phyloP scores from a whole-genome alignment of 1,140 invertebrate genomes.

The Fopius arisanus region DNA sequence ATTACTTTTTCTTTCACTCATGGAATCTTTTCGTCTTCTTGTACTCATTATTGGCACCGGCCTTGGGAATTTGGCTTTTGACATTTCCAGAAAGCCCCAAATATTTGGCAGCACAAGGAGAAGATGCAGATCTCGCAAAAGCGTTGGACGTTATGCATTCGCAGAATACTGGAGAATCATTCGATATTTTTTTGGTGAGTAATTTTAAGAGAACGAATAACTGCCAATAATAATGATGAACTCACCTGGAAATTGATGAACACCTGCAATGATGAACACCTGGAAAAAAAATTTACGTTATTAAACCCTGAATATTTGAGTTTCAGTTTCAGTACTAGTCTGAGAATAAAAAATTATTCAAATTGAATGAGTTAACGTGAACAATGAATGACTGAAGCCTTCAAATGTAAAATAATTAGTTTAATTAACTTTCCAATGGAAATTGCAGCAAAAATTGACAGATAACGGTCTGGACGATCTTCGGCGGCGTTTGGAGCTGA shows the following conservation, averaged over 20 bases:
- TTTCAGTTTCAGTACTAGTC: no score
- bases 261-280: no score
- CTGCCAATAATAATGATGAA: background rate
- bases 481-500: slow-evolving; percentile 2
- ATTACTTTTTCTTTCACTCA: slow-evolving; percentile 59
- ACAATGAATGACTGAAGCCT: no score
- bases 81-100: slow-evolving; percentile 65
- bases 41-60: slow-evolving; percentile 39
- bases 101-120: slow-evolving; percentile 63
- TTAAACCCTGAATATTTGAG: no score
- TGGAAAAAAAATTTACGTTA: no score
- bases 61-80: slow-evolving; percentile 46
- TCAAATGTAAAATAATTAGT: background rate
- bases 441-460: slow-evolving; percentile 26
- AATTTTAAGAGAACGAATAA: background rate
- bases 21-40: slow-evolving; percentile 63
- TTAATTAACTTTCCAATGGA: background rate
- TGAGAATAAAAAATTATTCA: background rate
- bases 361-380: background rate
- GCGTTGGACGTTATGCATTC: slow-evolving; percentile 67
- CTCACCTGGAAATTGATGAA: no score
- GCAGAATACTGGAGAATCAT: slow-evolving; percentile 64
- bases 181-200: slow-evolving; percentile 65
- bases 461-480: slow-evolving; percentile 25
- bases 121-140: slow-evolving; percentile 62